Conservation (phyloP, 2,888 invertebrate genomes). For the Xanthostigma xanthostigma region DNA sequence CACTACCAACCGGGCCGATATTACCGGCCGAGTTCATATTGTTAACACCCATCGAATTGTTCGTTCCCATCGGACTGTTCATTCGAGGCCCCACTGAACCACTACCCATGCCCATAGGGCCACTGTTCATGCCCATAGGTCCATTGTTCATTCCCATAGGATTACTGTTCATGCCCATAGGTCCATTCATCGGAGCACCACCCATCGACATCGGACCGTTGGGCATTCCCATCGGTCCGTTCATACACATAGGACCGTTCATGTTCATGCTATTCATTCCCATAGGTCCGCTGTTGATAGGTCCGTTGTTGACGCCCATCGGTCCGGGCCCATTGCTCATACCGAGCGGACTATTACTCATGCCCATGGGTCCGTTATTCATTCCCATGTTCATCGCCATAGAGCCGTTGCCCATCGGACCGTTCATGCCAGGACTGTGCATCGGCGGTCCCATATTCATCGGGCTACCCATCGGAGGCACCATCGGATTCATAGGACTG, state of each 20-base stretch:
- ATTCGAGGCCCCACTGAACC: constrained; percentile 16
- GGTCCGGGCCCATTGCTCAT: constrained; percentile 17
- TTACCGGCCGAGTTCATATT: constrained; percentile 26
- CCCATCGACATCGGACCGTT: constrained; percentile 33
- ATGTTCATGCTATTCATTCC: constrained; percentile 17
- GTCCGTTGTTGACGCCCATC: constrained; percentile 16
- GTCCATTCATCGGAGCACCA: constrained; percentile 55
- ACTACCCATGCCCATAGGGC: constrained; percentile 20
- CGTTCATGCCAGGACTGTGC: constrained; percentile 50
- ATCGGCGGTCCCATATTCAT: constrained; percentile 56
- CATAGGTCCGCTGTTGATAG: constrained; percentile 11
- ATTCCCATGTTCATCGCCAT: constrained; percentile 25
- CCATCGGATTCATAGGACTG: constrained; percentile 53
- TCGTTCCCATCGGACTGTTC: constrained; percentile 19
- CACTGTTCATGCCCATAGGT: constrained; percentile 17
- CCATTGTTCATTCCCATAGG: constrained; percentile 16
- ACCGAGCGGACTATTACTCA: constrained; percentile 17
- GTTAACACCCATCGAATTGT: constrained; percentile 24
- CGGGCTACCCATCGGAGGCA: constrained; percentile 37
- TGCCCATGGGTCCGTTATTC: constrained; percentile 18
- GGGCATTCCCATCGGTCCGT: constrained; percentile 1
- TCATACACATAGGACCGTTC: constrained; percentile 28
- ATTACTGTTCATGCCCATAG: constrained; percentile 32
- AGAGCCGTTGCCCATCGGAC: constrained; percentile 43
- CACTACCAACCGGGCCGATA: constrained; percentile 19